phyloP scores from a whole-genome alignment of 2,888 invertebrate species.

The Thymelicus acteon region DNA sequence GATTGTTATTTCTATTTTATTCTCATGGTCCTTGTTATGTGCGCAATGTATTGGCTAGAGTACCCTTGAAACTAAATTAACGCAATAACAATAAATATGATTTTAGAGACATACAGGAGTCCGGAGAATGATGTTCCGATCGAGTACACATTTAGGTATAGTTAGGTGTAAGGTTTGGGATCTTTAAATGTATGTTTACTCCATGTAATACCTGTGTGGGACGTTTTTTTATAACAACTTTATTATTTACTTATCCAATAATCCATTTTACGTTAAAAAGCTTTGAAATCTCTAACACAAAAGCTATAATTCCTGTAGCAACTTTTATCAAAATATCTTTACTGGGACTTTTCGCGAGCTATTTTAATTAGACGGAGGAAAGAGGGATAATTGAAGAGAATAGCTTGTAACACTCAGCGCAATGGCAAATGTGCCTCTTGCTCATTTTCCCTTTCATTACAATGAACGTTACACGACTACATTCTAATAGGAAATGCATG shows the following conservation, averaged over 20 bases:
- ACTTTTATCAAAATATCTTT: conserved; percentile 5
- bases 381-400: conserved; percentile 25
- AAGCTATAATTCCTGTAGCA: no score
- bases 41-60: conserved; percentile 38
- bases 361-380: conserved; percentile 21
- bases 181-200: no score
- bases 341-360: conserved; percentile 8
- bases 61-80: neutral
- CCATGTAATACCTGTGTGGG: no score
- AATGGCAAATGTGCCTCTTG: conserved; percentile 9
- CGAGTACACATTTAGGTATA: no score
- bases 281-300: no score
- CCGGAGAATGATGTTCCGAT: no score
- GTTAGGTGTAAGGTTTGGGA: no score
- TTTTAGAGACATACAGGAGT: no score
- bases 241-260: no score
- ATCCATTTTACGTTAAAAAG: no score
- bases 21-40: conserved; percentile 65
- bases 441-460: neutral
- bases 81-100: no score
- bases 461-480: neutral
- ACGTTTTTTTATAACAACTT: no score
- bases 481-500: neutral
- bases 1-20: conserved; percentile 67
- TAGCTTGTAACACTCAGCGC: conserved; percentile 22